Evolutionary conservation across 2,797 vertebrate species (phyloP).

Genomic region (Bucorvus abyssinicus): DNA sequence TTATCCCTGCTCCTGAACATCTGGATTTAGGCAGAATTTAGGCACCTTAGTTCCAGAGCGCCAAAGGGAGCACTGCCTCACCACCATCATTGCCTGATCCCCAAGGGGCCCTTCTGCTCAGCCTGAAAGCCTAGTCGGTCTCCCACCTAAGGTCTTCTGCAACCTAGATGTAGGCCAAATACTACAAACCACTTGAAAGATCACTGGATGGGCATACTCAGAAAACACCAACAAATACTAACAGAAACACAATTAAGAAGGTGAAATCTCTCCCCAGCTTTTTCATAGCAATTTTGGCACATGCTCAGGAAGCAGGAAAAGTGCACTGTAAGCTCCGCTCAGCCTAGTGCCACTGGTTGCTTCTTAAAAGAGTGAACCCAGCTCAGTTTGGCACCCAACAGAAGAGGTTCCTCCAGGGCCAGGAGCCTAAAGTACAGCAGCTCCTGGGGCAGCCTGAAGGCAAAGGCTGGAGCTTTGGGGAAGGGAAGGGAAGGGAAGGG

Average conservation of each 20-base stretch:
- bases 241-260: not conserved
- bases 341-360: not conserved
- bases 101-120: not conserved
- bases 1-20: not conserved
- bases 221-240: not conserved
- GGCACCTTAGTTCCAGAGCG: not conserved
- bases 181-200: not conserved
- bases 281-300: not conserved
- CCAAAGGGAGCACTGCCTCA: not conserved
- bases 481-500: not conserved
- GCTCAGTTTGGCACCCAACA: not conserved
- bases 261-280: not conserved
- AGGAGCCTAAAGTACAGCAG: not conserved
- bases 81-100: not conserved
- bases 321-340: not conserved
- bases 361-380: not conserved
- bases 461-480: not conserved
- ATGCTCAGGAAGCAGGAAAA: not conserved
- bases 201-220: not conserved
- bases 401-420: not conserved
- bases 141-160: not conserved
- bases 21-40: not conserved
- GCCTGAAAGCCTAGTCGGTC: not conserved
- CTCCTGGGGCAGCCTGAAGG: not conserved
- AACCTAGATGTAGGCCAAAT: not conserved